These are phyloP conservation scores for Polydrusus cervinus DNA, from an alignment of 2,888 invertebrate genomes.

Conservation along the genomic window DNA sequence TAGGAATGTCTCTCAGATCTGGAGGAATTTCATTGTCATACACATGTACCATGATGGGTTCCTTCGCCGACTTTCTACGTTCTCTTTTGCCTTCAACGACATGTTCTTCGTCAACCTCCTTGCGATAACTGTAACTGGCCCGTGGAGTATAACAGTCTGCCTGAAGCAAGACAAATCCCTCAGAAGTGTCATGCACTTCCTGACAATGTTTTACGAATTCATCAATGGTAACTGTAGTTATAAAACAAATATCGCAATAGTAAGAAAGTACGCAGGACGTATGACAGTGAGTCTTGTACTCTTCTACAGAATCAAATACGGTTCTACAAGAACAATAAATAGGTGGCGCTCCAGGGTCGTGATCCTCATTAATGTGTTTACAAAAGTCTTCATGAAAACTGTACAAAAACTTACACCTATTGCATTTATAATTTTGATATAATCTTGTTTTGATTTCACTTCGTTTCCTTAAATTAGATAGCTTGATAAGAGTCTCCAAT, in stretches of 20 bases:
- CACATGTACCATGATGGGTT: conserved; percentile 42
- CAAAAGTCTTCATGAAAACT: conserved; percentile 68
- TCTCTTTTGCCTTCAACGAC: conserved; percentile 53
- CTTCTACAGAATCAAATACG: conserved; percentile 64
- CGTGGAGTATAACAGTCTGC: conserved; percentile 62
- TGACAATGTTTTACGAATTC: conserved; percentile 67
- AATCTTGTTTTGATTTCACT: conserved; percentile 66
- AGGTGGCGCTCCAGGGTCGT: conserved; percentile 60
- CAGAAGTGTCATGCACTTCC: conserved; percentile 65
- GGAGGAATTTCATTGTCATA: conserved; percentile 40
- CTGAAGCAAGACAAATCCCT: conserved; percentile 65
- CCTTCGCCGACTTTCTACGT: conserved; percentile 45
- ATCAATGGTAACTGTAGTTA: conserved; percentile 63
- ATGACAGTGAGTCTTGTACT: conserved; percentile 67
- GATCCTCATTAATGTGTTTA: conserved; percentile 67
- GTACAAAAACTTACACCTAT: conserved; percentile 65
- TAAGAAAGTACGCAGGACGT: conserved; percentile 66
- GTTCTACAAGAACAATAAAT: conserved; percentile 63
- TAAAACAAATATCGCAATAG: conserved; percentile 69
- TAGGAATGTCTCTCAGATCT: conserved; percentile 55
- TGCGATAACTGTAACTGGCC: conserved; percentile 2
- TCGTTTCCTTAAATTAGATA: conserved; percentile 65
- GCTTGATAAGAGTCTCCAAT: conserved; percentile 63
- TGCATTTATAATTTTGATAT: conserved; percentile 69
- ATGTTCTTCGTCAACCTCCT: conserved; percentile 39